Base-by-base conservation (phyloP, 2,113 vertebrate genomes). In the Oryzias javanicus region DNA sequence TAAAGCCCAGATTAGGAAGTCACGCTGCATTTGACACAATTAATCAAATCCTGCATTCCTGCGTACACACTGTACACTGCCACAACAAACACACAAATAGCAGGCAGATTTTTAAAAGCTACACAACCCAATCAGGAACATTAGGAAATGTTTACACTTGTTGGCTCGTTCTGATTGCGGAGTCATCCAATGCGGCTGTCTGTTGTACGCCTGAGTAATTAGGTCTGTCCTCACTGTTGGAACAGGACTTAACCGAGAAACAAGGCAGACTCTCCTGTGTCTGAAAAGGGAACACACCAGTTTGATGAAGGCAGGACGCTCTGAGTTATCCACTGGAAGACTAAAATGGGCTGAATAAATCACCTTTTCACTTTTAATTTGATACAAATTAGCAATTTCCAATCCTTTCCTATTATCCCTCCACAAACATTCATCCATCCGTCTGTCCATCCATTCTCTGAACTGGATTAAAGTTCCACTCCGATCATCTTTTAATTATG, bases 1-100 rank as follows among this genome's bases (percentile, higher is more conserved):
- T 68, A 48, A 52, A 64, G 50, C 20, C 72, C 46, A 64, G 71
- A 78, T 80, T 64, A 67, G 47, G 65, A 71, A 75, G 74, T 78
- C 69, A 80, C 15, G 48, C 35, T 46, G 45, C 61, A 75, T 78
- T 70, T 75, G 60, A 69, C 50, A 55, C 63, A 64, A 74, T 77
- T 59, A 72, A 62, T 77, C 62, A 72, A 62, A 61, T 42, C 4
- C 17, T 35, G 4, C 50, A 35, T 14, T 18, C 48, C 17, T 42
- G 25, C 53, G 49, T 17, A 27, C n/a, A 49, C 14, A n/a, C 2
- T 19, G 60, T 22, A 25, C 25, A 46, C 47, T 42, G 52, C 29
- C 35, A 17, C 19, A 25, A 47, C 52, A 56, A 22, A 16, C 48
- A 45, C 41, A 19, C 14, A 18, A 12, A 53, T 18, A 66, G 10